A percentile compares a stretch with the other conserved stretches of the same genome.
Evolutionary conservation across 2,797 vertebrate genomes (phyloP).

Genomic region (Streptopelia turtur): DNA sequence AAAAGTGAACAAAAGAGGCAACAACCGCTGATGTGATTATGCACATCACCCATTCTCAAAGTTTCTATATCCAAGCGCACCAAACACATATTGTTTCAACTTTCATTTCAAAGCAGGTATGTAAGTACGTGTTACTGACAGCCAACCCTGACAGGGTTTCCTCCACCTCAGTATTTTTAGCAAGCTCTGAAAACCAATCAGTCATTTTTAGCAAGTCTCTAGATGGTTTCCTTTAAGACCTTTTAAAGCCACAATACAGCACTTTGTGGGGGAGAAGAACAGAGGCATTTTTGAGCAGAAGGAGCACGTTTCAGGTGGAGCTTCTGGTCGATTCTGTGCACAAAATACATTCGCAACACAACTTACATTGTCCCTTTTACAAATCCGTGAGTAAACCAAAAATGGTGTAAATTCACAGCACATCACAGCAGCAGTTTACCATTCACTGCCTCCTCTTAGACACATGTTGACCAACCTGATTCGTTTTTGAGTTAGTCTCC

Average conservation of each 20-base stretch:
- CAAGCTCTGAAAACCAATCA: background rate
- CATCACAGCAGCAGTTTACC: background rate
- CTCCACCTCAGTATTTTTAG: background rate
- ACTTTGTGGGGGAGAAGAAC: background rate
- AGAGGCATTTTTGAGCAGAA: background rate
- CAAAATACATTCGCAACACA: background rate
- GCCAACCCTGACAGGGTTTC: background rate
- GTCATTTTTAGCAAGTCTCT: background rate
- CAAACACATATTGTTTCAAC: background rate
- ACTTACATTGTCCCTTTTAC: background rate
- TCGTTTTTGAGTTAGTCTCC: background rate
- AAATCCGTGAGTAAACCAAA: background rate
- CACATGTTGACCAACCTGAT: background rate
- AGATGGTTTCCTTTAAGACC: background rate
- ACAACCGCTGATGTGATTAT: slow-evolving; percentile 26
- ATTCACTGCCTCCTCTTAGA: background rate
- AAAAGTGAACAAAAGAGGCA: slow-evolving; percentile 46
- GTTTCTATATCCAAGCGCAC: background rate
- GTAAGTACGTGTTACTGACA: background rate
- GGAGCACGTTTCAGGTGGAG: background rate
- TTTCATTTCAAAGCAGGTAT: background rate
- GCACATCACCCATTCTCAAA: background rate
- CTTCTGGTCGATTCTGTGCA: background rate
- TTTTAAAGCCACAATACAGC: background rate
- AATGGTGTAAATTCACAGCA: background rate